Conservation (phyloP, 2,113 vertebrate species). For the Oryzias curvinotus region DNA sequence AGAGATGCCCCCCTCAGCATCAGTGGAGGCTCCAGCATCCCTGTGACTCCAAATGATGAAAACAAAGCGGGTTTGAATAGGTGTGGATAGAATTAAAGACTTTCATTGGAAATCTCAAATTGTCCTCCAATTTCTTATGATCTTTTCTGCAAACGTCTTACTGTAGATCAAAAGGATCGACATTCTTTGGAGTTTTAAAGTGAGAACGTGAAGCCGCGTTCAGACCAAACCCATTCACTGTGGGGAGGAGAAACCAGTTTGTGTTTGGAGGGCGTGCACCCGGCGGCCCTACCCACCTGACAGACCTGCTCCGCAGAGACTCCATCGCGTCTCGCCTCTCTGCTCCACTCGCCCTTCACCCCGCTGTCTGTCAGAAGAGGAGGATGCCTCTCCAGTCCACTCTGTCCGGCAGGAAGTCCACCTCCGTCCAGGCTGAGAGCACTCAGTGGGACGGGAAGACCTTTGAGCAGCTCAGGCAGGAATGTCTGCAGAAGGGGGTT, state of each 20-base stretch:
- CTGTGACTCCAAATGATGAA: too few species aligned
- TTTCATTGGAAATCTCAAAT: too few species aligned
- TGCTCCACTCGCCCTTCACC: neutral
- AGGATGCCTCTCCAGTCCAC: conserved; percentile 79
- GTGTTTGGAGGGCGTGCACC: conserved; percentile 51
- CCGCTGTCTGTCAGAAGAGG: conserved; percentile 5
- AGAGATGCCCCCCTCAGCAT: too few species aligned
- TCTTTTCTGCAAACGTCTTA: too few species aligned
- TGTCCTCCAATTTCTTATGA: too few species aligned
- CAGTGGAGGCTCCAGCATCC: too few species aligned
- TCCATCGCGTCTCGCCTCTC: conserved; percentile 32
- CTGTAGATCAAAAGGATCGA: neutral
- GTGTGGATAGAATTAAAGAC: too few species aligned
- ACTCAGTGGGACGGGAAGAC: conserved; percentile 79
- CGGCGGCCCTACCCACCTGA: conserved; percentile 30
- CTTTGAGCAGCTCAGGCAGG: conserved; percentile 81
- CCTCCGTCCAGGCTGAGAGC: conserved; percentile 30
- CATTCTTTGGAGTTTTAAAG: neutral
- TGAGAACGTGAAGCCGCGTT: conserved; percentile 5
- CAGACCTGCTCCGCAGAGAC: conserved; percentile 25
- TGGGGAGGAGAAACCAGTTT: conserved; percentile 73
- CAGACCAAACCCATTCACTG: conserved; percentile 35
- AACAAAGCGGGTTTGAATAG: too few species aligned
- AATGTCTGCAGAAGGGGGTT: conserved; percentile 73
- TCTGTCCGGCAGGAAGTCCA: neutral